Base-by-base conservation (phyloP, 2,888 invertebrate genomes). In the Salpingus planirostris region DNA sequence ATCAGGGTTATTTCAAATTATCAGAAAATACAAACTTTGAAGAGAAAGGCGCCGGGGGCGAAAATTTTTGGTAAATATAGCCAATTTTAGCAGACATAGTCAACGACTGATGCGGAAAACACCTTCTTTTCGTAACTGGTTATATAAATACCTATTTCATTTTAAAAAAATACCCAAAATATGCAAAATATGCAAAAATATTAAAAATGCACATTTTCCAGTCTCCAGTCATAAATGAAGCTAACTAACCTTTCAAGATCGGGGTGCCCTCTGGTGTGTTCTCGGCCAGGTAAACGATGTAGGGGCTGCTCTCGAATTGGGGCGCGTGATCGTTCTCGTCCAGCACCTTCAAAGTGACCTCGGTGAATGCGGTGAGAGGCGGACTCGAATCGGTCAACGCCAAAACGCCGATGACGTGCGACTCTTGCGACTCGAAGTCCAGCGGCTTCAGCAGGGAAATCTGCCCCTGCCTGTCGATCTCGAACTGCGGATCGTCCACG, bases 301-400 rank as follows among this genome's bases (percentile, higher is more conserved):
- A 93, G 1, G 82, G 80, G 55, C 75, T 78, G 53, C 84, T 86
- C 62, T 91, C 88, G 63, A 93, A 92, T 44, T 73, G 69, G 1
- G 93, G 93, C 29, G 78, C 75, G 63, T 91, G 87, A 63, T 93
- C 92, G 64, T 95, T 93, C 44, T 85, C 84, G 62, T 93, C 93
- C 41, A 85, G 71, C 36, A 93, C 82, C 64, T 84, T 80, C 33
- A 93, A 68, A 3, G 74, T 70, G 37, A 92, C 78, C 62, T 78
- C 75, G 11, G 79, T 73, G 46, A 83, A 67, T 6, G 77, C 74
- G 11, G 79, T 81, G 15, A 84, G 60, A 2, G 83, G 73, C 8
- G 85, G 85, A 45, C 77, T 80, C 6, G 78, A 74, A 45, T 76
- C 73, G 0, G 82, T 83, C 57, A 84, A 75, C 1, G 82, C 83